A percentile compares a stretch with the other conserved stretches of the same genome.
phyloP scores from a whole-genome alignment of 2,888 invertebrate genomes.

The Sphaerophoria rueppellii region DNA sequence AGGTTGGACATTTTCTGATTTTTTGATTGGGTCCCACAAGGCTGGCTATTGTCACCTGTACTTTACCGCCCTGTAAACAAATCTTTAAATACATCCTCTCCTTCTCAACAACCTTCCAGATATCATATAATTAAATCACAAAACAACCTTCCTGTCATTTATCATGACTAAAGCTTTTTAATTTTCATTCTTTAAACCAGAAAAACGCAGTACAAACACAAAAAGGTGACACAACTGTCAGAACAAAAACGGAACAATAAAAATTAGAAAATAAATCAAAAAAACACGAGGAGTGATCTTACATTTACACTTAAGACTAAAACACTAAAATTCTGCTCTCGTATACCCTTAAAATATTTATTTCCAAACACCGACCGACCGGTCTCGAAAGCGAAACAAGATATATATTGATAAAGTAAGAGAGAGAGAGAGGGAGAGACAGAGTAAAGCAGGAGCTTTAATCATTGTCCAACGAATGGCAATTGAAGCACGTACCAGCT shows the following conservation, averaged over 20 bases:
- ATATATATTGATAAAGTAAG: no score
- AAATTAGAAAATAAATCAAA: constrained; percentile 30
- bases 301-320: constrained; percentile 8
- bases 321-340: constrained; percentile 25
- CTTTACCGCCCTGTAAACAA: no score
- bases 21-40: no score
- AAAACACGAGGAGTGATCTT: constrained; percentile 2
- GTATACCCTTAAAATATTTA: constrained; percentile 28
- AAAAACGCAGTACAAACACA: not conserved
- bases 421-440: no score
- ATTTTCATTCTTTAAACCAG: not conserved
- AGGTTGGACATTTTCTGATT: no score
- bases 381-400: no score
- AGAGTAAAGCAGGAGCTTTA: constrained; percentile 16
- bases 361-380: constrained; percentile 19
- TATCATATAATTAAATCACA: not conserved
- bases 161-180: constrained; percentile 20
- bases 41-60: no score
- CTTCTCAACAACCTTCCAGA: not conserved
- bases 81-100: no score
- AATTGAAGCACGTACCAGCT: constrained; percentile 46
- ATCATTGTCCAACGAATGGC: constrained; percentile 33
- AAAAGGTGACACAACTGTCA: not conserved
- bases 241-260: not conserved
- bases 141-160: not conserved